Base-by-base conservation (phyloP, 1,140 invertebrate genomes). In the Drosophila kepulauana region DNA sequence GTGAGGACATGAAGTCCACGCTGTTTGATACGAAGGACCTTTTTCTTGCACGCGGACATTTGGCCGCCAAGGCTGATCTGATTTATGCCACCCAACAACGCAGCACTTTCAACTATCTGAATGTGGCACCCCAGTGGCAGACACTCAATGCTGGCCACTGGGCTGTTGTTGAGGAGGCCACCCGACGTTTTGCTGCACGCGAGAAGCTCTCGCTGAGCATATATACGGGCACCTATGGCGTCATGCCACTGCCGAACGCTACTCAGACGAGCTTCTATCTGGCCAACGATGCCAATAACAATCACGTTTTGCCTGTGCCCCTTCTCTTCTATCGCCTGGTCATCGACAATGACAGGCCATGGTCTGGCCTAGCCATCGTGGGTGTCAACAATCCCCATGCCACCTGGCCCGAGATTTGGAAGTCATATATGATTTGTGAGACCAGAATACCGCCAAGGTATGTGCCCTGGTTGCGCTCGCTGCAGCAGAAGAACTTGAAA, bases 11-110 rank as follows among this genome's bases (percentile, higher is more conserved):
- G 28, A 10, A 49, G 4, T 28, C 25, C 56, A 33, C 33, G 6
- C 46, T 89, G 33, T 41, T 89, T 15, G 67, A 84, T 41, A 38
- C 5, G 5, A 74, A 30, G 5, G 74, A 68, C 1, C 25, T 77
- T 25, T 91, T 79, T 25, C 62, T 92, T 33, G 45, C 90, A 30
- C 91, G 91, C 16, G 95, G 95, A 13, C 96, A 96, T 78, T 91
- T 96, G 43, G 92, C 94, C 0, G 95, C 95, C 13, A 95, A 95
- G 79, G 94, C 93, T 33, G 95, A 96, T 84, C 94, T 94, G 68
- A 93, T 96, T 15, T 95, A 94, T 81, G 95, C 93, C 6, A 91
- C 93, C n/a, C 94, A 94, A 38, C 95, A 96, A 80, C 92, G 94
- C 0, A 92, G 94, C 16, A 95, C 94, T 5, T 96, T 95, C 81